Conservation (phyloP, 2,888 invertebrate species). For the Masnerella sp. region DNA sequence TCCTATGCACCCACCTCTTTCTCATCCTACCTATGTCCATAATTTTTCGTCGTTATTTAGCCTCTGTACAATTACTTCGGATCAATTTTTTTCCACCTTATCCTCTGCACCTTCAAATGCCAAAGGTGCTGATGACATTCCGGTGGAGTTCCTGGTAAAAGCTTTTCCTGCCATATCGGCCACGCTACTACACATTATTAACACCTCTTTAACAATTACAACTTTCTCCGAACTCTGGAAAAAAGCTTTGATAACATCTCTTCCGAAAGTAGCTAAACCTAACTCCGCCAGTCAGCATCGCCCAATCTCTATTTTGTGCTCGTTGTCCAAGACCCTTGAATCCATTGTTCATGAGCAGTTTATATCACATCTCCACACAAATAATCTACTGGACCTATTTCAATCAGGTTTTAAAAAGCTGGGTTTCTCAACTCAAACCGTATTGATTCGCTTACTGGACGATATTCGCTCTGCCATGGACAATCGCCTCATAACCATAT, state of each 20-base stretch:
- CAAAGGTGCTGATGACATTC: background rate
- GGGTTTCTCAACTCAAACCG: background rate
- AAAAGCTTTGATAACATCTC: background rate
- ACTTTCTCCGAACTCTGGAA: background rate
- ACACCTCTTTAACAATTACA: no score
- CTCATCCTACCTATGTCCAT: no score
- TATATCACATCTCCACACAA: background rate
- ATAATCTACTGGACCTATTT: background rate
- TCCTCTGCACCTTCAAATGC: background rate
- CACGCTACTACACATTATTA: no score
- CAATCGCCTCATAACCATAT: background rate
- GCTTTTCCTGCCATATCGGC: no score
- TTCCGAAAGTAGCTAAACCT: background rate
- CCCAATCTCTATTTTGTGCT: slow-evolving; percentile 2
- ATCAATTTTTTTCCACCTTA: no score
- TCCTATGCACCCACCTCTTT: no score
- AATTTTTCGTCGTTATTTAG: no score
- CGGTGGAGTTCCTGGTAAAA: background rate
- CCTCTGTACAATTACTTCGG: no score
- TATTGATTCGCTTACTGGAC: background rate
- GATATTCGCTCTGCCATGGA: background rate
- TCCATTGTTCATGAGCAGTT: background rate
- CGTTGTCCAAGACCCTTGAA: background rate
- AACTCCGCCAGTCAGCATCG: background rate
- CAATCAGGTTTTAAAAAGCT: background rate